Percentiles rank a stretch among this genome's conserved stretches.
These are phyloP conservation scores for Cirrhinus molitorella DNA, from an alignment of 2,797 vertebrate species.

Conservation along the genomic window DNA sequence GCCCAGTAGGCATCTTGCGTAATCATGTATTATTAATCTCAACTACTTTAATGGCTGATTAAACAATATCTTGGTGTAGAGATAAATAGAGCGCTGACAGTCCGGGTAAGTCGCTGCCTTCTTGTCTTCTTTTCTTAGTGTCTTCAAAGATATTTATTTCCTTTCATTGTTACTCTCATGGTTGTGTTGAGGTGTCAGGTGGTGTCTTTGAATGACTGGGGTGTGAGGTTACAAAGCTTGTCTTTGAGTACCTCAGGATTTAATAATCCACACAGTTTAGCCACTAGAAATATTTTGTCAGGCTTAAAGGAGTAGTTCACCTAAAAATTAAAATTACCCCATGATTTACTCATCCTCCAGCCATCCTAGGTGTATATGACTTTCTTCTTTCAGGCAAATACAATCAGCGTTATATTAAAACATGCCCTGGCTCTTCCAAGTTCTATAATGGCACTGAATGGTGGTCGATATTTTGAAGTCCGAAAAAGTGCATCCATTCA, in stretches of 20 bases:
- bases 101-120: not conserved
- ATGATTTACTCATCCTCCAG: too few species aligned
- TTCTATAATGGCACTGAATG: too few species aligned
- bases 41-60: constrained; percentile 1
- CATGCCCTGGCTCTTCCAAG: too few species aligned
- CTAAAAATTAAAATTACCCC: not conserved
- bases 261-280: constrained; percentile 5
- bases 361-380: too few species aligned
- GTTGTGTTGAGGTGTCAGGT: not conserved
- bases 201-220: not conserved
- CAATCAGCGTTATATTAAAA: too few species aligned
- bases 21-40: constrained; percentile 1
- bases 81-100: not conserved
- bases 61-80: not conserved
- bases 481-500: too few species aligned
- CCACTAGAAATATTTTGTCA: not conserved
- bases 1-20: not conserved
- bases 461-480: too few species aligned
- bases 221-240: not conserved
- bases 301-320: not conserved
- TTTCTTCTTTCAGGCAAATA: too few species aligned
- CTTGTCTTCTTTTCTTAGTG: not conserved
- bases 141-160: not conserved
- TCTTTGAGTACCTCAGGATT: constrained; percentile 3
- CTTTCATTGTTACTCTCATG: not conserved